phyloP scores from a whole-genome alignment of 1,140 invertebrate genomes.

The Drosophila parvula region DNA sequence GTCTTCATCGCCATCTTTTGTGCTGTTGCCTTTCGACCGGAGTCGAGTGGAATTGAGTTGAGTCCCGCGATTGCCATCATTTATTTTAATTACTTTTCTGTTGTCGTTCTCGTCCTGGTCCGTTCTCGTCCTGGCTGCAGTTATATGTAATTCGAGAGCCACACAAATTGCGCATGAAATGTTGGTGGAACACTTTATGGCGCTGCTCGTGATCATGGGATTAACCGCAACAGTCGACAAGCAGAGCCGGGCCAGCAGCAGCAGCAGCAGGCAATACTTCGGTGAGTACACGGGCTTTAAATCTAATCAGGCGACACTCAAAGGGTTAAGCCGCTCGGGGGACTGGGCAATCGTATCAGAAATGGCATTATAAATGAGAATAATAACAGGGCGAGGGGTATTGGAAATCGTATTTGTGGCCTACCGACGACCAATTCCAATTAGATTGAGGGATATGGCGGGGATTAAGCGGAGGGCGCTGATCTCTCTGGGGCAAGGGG shows the following conservation, averaged over 20 bases:
- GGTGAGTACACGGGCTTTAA: slow-evolving; percentile 71
- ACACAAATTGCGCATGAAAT: slow-evolving; percentile 84
- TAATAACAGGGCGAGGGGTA: background rate
- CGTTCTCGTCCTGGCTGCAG: slow-evolving; percentile 55
- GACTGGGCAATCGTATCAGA: slow-evolving; percentile 28
- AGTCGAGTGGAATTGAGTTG: slow-evolving; percentile 35
- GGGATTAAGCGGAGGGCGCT: slow-evolving; percentile 20
- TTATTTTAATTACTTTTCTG: slow-evolving; percentile 80
- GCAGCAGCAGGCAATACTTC: slow-evolving; percentile 57
- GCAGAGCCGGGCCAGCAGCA: slow-evolving; percentile 49
- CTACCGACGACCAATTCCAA: slow-evolving; percentile 15
- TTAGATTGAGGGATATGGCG: slow-evolving; percentile 29
- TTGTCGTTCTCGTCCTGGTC: slow-evolving; percentile 36
- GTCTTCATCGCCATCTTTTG: slow-evolving; percentile 30
- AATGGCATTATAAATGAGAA: slow-evolving; percentile 32
- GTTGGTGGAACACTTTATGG: slow-evolving; percentile 84
- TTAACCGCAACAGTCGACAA: slow-evolving; percentile 82
- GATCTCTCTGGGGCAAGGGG: background rate
- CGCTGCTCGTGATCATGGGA: slow-evolving; percentile 83
- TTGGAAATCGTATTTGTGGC: slow-evolving; percentile 9
- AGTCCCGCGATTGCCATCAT: slow-evolving; percentile 73
- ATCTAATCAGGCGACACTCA: slow-evolving; percentile 41
- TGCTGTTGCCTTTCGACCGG: slow-evolving; percentile 13
- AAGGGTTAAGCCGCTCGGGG: slow-evolving; percentile 29
- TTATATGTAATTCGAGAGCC: slow-evolving; percentile 73